Evolutionary conservation across 1,140 invertebrate species (phyloP).

Genomic region (Hermetia illucens): DNA sequence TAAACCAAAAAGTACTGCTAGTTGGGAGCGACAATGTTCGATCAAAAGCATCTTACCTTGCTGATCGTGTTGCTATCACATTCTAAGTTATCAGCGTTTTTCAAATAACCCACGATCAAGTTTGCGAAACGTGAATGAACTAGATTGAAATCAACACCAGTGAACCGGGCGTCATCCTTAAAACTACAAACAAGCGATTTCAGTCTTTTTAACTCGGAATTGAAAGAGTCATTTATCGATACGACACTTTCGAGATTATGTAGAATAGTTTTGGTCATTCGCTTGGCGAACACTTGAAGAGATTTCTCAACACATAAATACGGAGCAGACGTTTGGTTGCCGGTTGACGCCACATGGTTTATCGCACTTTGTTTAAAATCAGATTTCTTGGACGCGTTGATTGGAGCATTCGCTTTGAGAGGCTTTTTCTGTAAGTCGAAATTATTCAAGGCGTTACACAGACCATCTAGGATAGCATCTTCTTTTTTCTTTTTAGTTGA

Average conservation of each 20-base stretch:
- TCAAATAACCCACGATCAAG: slow-evolving; percentile 37
- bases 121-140: slow-evolving; percentile 45
- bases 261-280: slow-evolving; percentile 37
- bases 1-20: not conserved
- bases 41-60: not conserved
- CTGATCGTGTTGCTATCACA: not conserved
- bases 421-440: too few relatives aligned
- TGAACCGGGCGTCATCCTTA: slow-evolving; percentile 44
- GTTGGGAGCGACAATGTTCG: not conserved
- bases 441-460: not conserved
- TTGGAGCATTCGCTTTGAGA: too few relatives aligned
- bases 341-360: not conserved
- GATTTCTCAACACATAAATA: slow-evolving; percentile 47
- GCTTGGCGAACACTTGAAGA: slow-evolving; percentile 48
- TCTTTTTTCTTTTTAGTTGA: too few relatives aligned
- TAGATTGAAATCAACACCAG: slow-evolving; percentile 41
- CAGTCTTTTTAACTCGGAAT: slow-evolving; percentile 45
- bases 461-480: too few relatives aligned
- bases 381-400: not conserved
- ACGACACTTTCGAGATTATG: slow-evolving; percentile 25
- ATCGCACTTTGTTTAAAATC: not conserved
- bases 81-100: slow-evolving; percentile 7
- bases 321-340: slow-evolving; percentile 25
- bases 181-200: slow-evolving; percentile 49
- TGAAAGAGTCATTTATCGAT: slow-evolving; percentile 31